phyloP scores from a whole-genome alignment of 2,113 vertebrate genomes.

The Procavia capensis region DNA sequence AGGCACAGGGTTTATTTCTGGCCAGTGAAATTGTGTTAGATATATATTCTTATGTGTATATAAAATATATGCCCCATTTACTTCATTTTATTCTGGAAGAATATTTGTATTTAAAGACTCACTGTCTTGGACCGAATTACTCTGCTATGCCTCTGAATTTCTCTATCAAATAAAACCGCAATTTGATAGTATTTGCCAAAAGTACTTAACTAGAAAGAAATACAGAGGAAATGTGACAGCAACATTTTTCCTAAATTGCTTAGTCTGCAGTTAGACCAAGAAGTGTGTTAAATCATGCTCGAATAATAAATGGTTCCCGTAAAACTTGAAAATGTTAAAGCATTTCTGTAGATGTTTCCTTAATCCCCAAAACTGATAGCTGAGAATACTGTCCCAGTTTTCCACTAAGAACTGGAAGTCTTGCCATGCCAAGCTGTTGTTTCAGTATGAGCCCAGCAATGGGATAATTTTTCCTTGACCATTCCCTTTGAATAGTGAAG shows the following conservation, averaged over 20 bases:
- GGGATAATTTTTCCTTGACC: too few relatives aligned
- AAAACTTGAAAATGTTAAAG: not conserved
- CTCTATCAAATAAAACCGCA: not conserved
- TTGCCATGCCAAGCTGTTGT: not conserved
- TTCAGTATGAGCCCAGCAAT: not conserved
- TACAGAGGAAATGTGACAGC: not conserved
- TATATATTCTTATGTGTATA: not conserved
- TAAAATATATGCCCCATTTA: not conserved
- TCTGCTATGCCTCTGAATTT: not conserved
- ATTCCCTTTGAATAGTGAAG: not conserved
- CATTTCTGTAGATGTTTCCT: not conserved
- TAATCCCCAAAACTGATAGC: not conserved
- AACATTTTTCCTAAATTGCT: not conserved
- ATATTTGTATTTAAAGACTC: conserved; percentile 41
- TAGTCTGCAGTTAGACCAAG: not conserved
- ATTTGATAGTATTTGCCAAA: not conserved
- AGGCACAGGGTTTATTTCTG: not conserved
- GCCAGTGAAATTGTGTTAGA: not conserved
- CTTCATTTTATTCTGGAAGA: not conserved
- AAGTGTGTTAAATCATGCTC: not conserved
- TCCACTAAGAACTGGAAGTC: not conserved
- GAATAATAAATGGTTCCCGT: not conserved
- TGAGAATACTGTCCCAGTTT: not conserved
- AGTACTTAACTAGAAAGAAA: not conserved
- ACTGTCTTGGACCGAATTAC: not conserved